Conservation (phyloP, 2,797 vertebrate genomes). For the Oreochromis grahami region DNA sequence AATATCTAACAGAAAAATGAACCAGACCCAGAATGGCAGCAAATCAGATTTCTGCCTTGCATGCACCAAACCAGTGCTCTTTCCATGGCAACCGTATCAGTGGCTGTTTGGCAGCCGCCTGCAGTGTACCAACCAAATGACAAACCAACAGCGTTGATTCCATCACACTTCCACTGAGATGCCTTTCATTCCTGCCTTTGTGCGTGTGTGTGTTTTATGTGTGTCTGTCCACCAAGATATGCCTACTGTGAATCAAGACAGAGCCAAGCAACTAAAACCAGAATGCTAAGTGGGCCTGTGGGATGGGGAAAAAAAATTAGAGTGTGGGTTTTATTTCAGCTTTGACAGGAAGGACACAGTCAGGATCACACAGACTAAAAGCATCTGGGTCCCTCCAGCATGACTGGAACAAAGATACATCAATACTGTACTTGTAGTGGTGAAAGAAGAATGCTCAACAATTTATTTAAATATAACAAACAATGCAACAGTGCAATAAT, state of each 20-base stretch:
- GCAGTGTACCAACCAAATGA: conserved; percentile 46
- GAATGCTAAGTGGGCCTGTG: conserved; percentile 25
- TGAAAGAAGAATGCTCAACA: not conserved
- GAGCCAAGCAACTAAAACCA: not conserved
- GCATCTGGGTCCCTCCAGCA: not conserved
- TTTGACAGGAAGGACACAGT: conserved; percentile 1
- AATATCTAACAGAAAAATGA: conserved; percentile 19
- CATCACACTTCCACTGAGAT: conserved; percentile 46
- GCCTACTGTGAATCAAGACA: conserved; percentile 21
- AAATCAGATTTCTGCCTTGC: conserved; percentile 48
- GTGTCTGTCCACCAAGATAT: conserved; percentile 14
- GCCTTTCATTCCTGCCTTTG: conserved; percentile 25
- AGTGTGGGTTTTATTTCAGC: conserved; percentile 13
- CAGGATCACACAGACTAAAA: not conserved
- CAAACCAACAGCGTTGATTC: conserved; percentile 55
- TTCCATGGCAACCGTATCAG: conserved; percentile 68
- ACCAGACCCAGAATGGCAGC: conserved; percentile 30
- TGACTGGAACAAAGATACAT: not conserved
- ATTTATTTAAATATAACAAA: not conserved
- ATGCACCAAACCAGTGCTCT: conserved; percentile 43
- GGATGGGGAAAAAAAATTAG: not conserved
- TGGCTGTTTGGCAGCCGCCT: conserved; percentile 52
- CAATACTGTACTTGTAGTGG: not conserved
- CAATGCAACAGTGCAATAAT: not conserved
- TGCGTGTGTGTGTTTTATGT: not conserved